Conservation (phyloP, 2,113 vertebrate species). For the Atrichornis clamosus region DNA sequence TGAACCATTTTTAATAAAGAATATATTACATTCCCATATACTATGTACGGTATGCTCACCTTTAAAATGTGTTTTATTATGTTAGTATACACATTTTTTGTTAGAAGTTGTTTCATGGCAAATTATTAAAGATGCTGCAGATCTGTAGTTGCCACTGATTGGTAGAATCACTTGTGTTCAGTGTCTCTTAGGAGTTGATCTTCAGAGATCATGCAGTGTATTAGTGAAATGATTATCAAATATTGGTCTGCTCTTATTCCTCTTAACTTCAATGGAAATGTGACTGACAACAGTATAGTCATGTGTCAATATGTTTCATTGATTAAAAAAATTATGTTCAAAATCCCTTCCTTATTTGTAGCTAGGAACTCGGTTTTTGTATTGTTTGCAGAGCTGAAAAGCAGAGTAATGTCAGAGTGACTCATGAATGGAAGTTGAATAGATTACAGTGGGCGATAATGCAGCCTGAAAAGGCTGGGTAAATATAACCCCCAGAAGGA, state of each 20-base stretch:
- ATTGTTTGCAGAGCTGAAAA: slow-evolving; percentile 28
- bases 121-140: neutral
- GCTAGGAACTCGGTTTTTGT: neutral
- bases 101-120: neutral
- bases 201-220: neutral
- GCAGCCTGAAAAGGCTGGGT: neutral
- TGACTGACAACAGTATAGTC: neutral
- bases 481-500: slow-evolving; percentile 29
- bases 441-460: neutral
- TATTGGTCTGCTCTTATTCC: neutral
- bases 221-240: neutral
- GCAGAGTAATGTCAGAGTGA: neutral
- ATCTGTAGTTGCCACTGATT: neutral
- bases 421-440: slow-evolving; percentile 35
- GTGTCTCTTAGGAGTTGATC: neutral
- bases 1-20: neutral
- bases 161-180: neutral
- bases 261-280: neutral
- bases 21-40: neutral
- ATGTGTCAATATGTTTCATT: neutral
- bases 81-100: neutral
- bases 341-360: slow-evolving; percentile 2
- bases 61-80: neutral
- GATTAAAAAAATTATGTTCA: neutral
- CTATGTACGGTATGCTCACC: neutral